Evolutionary conservation across 2,113 vertebrate species (phyloP).

Genomic region (Drymodes brunneopygia): DNA sequence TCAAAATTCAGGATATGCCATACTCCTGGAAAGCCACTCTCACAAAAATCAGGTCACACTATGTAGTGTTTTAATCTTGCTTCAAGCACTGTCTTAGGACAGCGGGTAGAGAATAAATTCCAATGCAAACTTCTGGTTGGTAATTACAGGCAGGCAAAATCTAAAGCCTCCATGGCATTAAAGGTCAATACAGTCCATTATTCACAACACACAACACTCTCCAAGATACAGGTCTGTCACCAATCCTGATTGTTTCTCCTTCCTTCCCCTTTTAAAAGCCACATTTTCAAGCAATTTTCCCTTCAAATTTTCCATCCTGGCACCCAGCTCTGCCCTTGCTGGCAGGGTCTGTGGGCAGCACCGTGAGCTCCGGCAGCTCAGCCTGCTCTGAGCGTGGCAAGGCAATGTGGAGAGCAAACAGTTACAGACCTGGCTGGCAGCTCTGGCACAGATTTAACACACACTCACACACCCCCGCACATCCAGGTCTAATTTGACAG

Average conservation of each 20-base stretch:
- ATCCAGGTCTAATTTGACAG: conserved; percentile 1
- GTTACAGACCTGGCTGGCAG: background rate
- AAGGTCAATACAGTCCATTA: background rate
- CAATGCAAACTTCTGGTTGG: background rate
- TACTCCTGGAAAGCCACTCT: background rate
- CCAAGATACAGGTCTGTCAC: background rate
- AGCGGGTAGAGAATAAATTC: background rate
- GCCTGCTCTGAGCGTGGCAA: background rate
- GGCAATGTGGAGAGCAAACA: background rate
- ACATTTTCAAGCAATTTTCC: background rate
- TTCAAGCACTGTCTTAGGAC: background rate
- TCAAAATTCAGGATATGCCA: background rate
- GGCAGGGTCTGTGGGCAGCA: background rate
- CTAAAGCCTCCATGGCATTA: background rate
- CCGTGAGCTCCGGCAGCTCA: background rate
- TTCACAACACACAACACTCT: background rate
- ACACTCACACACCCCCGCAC: background rate
- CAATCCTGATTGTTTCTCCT: background rate
- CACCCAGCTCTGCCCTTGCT: background rate
- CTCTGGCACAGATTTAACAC: background rate
- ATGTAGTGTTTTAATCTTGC: background rate
- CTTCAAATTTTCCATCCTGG: background rate
- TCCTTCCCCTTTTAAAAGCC: background rate
- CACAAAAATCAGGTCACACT: background rate
- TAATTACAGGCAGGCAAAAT: background rate